A percentile compares a stretch with the other conserved stretches of the same genome.
phyloP scores from a whole-genome alignment of 2,888 invertebrate genomes.

The Meteorus cinctellus region DNA sequence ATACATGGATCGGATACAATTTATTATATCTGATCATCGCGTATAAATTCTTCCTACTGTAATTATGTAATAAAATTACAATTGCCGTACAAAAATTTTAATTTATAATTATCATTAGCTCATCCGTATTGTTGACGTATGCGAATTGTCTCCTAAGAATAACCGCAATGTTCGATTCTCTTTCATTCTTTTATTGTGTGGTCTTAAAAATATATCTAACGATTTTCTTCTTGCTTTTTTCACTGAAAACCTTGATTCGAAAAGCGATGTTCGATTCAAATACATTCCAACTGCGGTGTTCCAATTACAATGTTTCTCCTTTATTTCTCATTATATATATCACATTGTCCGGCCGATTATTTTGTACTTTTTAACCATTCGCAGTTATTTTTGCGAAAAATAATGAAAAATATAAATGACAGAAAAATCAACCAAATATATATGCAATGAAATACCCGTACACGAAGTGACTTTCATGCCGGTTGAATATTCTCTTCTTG shows the following conservation, averaged over 20 bases:
- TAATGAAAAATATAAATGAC: conserved; percentile 32
- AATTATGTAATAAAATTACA: conserved; percentile 52
- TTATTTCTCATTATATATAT: conserved; percentile 24
- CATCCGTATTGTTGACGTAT: conserved; percentile 40
- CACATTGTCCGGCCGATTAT: conserved; percentile 32
- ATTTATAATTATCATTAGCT: conserved; percentile 24
- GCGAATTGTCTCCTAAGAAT: conserved; percentile 25
- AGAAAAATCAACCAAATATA: conserved; percentile 35
- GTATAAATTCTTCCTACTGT: conserved; percentile 35
- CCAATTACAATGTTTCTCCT: conserved; percentile 5
- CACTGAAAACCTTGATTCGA: conserved; percentile 25
- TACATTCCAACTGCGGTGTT: background rate
- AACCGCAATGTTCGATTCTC: conserved; percentile 5
- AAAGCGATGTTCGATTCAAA: conserved; percentile 12
- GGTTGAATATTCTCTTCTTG: conserved; percentile 49
- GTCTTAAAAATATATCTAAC: conserved; percentile 28
- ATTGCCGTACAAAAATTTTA: conserved; percentile 46
- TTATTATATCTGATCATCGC: conserved; percentile 23
- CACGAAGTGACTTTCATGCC: conserved; percentile 41
- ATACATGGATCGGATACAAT: background rate
- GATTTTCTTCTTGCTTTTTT: conserved; percentile 8
- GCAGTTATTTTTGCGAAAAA: conserved; percentile 25
- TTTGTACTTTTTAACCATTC: conserved; percentile 47
- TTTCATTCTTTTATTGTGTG: conserved; percentile 5
- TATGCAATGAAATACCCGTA: conserved; percentile 45